Base-by-base conservation (phyloP, 2,888 invertebrate species). In the Aporophyla nigra region DNA sequence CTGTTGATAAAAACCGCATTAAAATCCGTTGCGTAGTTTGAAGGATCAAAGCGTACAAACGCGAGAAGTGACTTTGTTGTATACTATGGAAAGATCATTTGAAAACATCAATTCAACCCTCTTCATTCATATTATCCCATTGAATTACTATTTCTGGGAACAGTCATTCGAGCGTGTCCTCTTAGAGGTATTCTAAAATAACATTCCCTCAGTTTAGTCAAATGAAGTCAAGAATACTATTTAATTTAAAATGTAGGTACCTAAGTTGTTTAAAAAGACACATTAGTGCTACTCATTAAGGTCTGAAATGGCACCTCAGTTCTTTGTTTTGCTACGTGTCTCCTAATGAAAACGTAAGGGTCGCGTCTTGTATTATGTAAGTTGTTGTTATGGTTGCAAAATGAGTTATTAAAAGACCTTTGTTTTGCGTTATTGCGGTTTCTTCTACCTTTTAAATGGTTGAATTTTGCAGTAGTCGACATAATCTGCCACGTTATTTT, bases 251-350 rank as follows among this genome's bases (percentile, higher is more conserved):
- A 49, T 27, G 53, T 43, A 40, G 10, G 33, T 21, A 67, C 33
- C 33, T 33, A 54, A 19, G 65, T 46, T 65, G 19, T 66, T 33
- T 33, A 16, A 46, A 62, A 54, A 62, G n/a, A 62, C 14, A n/a
- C 62, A 33, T 62, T 40, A 74, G 12, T n/a, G 21, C 33, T n/a
- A 24, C 46, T 54, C 53, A 74, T 74, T 53, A 61, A 6, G 53
- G 61, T 74, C n/a, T 74, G n/a, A 59, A 62, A 46, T 53, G 53
- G 3, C 10, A n/a, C 9, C 51, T 61, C 27, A 46, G 19, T 54
- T 54, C 16, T 75, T 75, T 54, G 74, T 73, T 74, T 14, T 75
- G 54, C 2, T 56, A 63, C 12, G 63, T 56, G 63, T 24, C 56
- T 65, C 54, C 21, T 56, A 76, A 65, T 58, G 49, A 56, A 76